Percentiles rank a stretch among this genome's conserved stretches.
Evolutionary conservation across 1,140 invertebrate genomes (phyloP).

Genomic region (Macrotrachela quadricornifera): DNA sequence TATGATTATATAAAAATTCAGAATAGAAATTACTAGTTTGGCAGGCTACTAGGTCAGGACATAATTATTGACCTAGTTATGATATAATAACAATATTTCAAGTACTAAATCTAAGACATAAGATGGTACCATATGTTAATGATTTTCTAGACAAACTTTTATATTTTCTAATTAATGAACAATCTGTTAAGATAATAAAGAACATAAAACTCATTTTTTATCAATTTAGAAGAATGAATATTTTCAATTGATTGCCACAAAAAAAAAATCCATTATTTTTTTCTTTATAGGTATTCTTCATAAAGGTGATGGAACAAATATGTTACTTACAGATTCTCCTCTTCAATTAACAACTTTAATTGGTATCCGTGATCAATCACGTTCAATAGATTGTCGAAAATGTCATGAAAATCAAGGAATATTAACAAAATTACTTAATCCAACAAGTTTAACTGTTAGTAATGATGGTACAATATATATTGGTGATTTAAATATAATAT

Average conservation of each 20-base stretch:
- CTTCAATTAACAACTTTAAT: conserved; percentile 69
- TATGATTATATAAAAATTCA: no score
- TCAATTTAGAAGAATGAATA: background rate
- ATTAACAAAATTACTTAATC: conserved; percentile 55
- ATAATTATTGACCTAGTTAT: no score
- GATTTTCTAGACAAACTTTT: no score
- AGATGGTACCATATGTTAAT: no score
- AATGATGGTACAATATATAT: conserved; percentile 81
- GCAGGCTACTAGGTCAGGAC: no score
- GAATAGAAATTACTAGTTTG: no score
- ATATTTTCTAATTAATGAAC: no score
- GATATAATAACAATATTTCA: no score
- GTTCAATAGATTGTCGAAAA: conserved; percentile 39
- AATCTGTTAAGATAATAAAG: no score
- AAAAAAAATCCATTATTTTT: no score
- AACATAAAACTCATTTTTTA: no score
- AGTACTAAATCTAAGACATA: no score
- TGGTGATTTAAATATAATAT: conserved; percentile 79
- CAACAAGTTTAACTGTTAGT: conserved; percentile 65
- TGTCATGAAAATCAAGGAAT: conserved; percentile 48
- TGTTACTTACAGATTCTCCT: conserved; percentile 78
- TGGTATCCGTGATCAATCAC: conserved; percentile 57
- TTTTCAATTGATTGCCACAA: background rate
- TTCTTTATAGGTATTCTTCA: conserved; percentile 55
- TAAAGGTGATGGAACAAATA: conserved; percentile 86